These are phyloP conservation scores for Saxidomus purpurata DNA, from an alignment of 1,140 invertebrate genomes.

Conservation along the genomic window DNA sequence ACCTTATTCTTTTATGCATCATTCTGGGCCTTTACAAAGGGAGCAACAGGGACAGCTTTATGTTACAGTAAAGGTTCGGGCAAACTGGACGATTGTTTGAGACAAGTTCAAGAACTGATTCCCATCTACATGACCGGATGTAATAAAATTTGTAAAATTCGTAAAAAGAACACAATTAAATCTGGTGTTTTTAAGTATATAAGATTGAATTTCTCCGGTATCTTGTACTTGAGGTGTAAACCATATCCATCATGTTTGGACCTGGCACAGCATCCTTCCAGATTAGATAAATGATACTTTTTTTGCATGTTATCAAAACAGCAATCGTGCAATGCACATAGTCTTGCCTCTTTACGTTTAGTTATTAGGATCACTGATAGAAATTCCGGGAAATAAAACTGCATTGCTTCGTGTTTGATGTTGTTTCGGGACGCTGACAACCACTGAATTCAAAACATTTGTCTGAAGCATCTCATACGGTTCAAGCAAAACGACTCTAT, in stretches of 20 bases:
- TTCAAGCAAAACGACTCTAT: not conserved
- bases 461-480: not conserved
- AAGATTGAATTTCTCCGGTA: not conserved
- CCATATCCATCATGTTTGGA: constrained; percentile 8
- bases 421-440: not conserved
- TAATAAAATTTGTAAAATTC: too few relatives aligned
- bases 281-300: constrained; percentile 12
- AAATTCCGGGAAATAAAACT: not conserved
- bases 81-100: too few relatives aligned
- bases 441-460: not conserved
- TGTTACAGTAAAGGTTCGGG: too few relatives aligned
- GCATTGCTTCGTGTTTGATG: constrained; percentile 2
- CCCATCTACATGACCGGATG: too few relatives aligned
- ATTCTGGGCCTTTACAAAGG: too few relatives aligned
- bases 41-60: too few relatives aligned
- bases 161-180: too few relatives aligned
- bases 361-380: not conserved
- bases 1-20: too few relatives aligned
- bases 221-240: constrained; percentile 7
- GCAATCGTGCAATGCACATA: not conserved
- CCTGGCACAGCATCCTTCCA: not conserved
- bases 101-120: too few relatives aligned
- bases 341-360: not conserved
- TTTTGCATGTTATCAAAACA: constrained; percentile 3
- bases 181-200: not conserved